Evolutionary conservation across 2,797 vertebrate species (phyloP), one percentile per base, ranked within the genome.

Genomic region (Phataginus tricuspis): DNA sequence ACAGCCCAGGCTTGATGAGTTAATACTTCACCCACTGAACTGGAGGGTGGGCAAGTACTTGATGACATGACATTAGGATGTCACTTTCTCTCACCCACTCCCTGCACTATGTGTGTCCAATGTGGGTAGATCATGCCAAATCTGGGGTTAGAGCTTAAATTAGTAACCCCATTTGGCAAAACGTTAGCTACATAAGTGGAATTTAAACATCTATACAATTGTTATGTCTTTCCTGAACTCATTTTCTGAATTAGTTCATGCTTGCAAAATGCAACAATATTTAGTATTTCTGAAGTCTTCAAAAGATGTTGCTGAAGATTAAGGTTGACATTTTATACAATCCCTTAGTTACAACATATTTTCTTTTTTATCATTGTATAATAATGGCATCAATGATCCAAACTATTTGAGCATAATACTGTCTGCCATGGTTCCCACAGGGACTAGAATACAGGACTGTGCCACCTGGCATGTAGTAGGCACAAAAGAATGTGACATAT

Each of bases 221-320:
- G 31, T 90, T 95, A 77, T 72, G 72, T 85, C 10, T 95, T 79
- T 91, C 23, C 55, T 8, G 21, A 93, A 90, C 42, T 91, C 64
- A 63, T 90, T 90, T 91, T 88, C n/a, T 91, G 29, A 84, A 95
- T 90, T 84, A 61, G 68, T 86, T 95, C 49, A 75, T 78, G 25
- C 51, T 89, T 80, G 71, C 31, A 90, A 94, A 80, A 87, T 75
- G 37, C 51, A 92, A 95, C 49, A 39, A 72, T 72, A 87, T 93
- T 95, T 87, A 94, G 57, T 78, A 57, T 94, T 91, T 88, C 63
- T 82, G 37, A 92, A 91, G 49, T 71, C 39, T 95, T 94, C 42
- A 57, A 92, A 79, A 95, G 57, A 82, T 82, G 51, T 55, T 71
- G 63, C n/a, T 64, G 63, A 85, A 64, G 78, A 82, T 51, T 88